phyloP scores from a whole-genome alignment of 2,113 vertebrate species.

The Calonectris borealis region DNA sequence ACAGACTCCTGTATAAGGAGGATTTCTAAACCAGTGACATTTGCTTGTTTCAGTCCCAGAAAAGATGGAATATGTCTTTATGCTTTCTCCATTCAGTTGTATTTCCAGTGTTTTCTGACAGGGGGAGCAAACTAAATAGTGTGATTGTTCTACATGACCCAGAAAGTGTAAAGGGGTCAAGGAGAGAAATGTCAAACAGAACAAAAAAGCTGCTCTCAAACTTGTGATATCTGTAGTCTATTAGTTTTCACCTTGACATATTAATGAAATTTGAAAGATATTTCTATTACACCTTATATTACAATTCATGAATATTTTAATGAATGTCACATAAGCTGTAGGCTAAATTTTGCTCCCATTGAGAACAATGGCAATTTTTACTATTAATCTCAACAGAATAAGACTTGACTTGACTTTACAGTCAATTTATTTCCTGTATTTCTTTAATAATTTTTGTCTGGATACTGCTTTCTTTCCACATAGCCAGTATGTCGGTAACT shows the following conservation, averaged over 20 bases:
- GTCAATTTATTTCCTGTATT: neutral
- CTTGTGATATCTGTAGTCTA: neutral
- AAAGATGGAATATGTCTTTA: slow-evolving; percentile 61
- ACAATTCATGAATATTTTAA: neutral
- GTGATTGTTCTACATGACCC: slow-evolving; percentile 2
- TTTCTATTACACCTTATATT: neutral
- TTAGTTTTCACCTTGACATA: neutral
- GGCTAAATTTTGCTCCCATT: neutral
- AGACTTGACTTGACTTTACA: neutral
- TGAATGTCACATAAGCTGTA: neutral
- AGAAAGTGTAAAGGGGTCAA: neutral
- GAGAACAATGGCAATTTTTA: neutral
- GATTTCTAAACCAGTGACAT: slow-evolving; percentile 77
- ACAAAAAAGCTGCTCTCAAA: neutral
- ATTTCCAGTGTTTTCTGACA: neutral
- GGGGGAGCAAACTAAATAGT: slow-evolving; percentile 11
- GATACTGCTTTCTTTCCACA: neutral
- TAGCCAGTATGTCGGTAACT: neutral
- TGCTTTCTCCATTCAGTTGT: neutral
- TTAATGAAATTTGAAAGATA: neutral
- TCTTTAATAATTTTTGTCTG: neutral
- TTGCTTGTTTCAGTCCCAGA: slow-evolving; percentile 73
- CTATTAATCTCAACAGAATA: neutral
- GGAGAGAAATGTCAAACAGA: slow-evolving; percentile 15
- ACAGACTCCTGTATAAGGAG: slow-evolving; percentile 71